Evolutionary conservation across 2,888 invertebrate species (phyloP).

Genomic region (Camponotus fellah): DNA sequence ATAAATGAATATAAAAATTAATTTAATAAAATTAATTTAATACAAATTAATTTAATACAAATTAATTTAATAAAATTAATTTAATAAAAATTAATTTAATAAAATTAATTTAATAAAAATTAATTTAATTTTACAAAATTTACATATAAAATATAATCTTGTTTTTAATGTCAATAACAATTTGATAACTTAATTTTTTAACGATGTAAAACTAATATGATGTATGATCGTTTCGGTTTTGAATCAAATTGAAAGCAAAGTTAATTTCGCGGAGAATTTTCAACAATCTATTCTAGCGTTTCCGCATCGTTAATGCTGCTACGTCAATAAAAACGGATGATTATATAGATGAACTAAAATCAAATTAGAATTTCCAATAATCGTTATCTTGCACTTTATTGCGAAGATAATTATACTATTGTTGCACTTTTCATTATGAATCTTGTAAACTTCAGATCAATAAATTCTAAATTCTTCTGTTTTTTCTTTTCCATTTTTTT

Average conservation of each 20-base stretch:
- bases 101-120: not conserved
- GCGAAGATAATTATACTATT: not conserved
- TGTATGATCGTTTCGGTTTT: not conserved
- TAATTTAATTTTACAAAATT: not conserved
- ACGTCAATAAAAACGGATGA: not conserved
- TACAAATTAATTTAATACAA: not conserved
- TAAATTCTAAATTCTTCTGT: not conserved
- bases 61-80: not conserved
- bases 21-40: not conserved
- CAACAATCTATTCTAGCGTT: not conserved
- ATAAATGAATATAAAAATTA: not conserved
- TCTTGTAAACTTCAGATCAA: not conserved
- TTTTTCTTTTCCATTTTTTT: not conserved
- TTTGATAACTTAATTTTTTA: not conserved
- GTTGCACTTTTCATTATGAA: not conserved
- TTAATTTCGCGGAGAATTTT: not conserved
- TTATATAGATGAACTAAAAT: not conserved
- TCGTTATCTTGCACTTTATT: not conserved
- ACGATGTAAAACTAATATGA: not conserved
- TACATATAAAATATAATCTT: not conserved
- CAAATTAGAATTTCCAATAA: not conserved
- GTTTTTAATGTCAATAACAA: not conserved
- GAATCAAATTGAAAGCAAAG: not conserved
- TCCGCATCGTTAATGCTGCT: not conserved
- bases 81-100: not conserved